Evolutionary conservation across 92 coral and sea anemone species (phyloP).

Genomic region (Palythoa grandiflora): DNA sequence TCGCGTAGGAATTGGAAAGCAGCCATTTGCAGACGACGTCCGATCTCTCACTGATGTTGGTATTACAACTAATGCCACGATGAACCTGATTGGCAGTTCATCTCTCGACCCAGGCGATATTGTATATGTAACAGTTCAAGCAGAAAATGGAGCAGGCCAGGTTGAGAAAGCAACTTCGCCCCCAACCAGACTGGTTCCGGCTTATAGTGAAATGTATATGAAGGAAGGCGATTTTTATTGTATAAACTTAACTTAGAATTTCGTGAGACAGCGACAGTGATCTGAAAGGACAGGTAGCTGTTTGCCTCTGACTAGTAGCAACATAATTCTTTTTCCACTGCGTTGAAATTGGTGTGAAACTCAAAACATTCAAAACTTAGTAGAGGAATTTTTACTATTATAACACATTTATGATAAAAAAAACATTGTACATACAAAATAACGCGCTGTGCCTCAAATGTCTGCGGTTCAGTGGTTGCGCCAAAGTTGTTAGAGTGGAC

Average conservation of each 20-base stretch:
- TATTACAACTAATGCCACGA: conserved; percentile 58
- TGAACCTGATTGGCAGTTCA: conserved; percentile 52
- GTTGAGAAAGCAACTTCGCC: conserved; percentile 67
- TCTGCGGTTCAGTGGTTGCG: no score
- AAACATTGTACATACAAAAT: no score
- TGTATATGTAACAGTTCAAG: conserved; percentile 78
- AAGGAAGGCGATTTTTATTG: conserved; percentile 82
- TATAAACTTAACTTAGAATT: conserved; percentile 46
- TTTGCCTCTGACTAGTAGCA: background rate
- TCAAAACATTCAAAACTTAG: no score
- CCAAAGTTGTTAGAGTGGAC: no score
- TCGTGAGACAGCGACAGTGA: background rate
- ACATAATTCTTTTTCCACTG: no score
- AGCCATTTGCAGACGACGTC: conserved; percentile 61
- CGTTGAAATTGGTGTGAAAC: no score
- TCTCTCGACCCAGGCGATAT: conserved; percentile 73
- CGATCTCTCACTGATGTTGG: conserved; percentile 64
- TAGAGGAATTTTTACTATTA: no score
- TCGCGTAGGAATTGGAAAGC: conserved; percentile 73
- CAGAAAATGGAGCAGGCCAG: conserved; percentile 85
- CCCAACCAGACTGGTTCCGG: conserved; percentile 83
- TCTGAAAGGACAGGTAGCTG: background rate
- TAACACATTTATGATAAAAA: no score
- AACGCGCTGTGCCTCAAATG: no score
- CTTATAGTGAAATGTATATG: conserved; percentile 56